A percentile compares a stretch with the other conserved stretches of the same genome.
Evolutionary conservation across 2,797 vertebrate species (phyloP).

Genomic region (Pangasius larnaudii): DNA sequence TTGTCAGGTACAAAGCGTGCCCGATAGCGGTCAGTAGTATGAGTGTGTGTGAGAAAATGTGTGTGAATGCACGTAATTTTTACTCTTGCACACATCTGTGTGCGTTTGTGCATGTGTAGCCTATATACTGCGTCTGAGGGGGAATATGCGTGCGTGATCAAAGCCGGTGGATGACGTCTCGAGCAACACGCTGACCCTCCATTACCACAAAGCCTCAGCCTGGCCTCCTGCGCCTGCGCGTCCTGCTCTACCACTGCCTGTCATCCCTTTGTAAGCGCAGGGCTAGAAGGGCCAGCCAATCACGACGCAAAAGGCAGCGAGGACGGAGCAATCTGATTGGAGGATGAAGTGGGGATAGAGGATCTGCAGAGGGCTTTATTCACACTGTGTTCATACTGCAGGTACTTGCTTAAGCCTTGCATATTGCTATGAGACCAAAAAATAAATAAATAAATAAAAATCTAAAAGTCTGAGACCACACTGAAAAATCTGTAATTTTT

Average conservation of each 20-base stretch:
- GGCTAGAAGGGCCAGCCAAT: slow-evolving; percentile 70
- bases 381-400: slow-evolving; percentile 18
- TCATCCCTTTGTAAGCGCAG: slow-evolving; percentile 62
- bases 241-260: slow-evolving; percentile 68
- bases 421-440: not conserved
- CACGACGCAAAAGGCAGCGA: slow-evolving; percentile 58
- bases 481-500: no score
- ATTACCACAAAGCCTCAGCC: slow-evolving; percentile 62
- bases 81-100: not conserved
- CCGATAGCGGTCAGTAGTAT: slow-evolving; percentile 74
- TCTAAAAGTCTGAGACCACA: not conserved
- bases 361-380: slow-evolving; percentile 61
- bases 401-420: slow-evolving; percentile 31
- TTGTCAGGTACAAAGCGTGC: slow-evolving; percentile 82
- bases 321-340: slow-evolving; percentile 58
- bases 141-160: slow-evolving; percentile 42
- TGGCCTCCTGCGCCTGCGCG: slow-evolving; percentile 58
- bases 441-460: not conserved
- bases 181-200: slow-evolving; percentile 51
- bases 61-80: slow-evolving; percentile 11
- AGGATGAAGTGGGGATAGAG: slow-evolving; percentile 61
- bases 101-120: not conserved
- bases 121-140: slow-evolving; percentile 14
- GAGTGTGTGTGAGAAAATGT: slow-evolving; percentile 63
- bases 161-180: slow-evolving; percentile 51